phyloP scores from a whole-genome alignment of 2,888 invertebrate genomes.

The Synanthedon andrenaeformis region DNA sequence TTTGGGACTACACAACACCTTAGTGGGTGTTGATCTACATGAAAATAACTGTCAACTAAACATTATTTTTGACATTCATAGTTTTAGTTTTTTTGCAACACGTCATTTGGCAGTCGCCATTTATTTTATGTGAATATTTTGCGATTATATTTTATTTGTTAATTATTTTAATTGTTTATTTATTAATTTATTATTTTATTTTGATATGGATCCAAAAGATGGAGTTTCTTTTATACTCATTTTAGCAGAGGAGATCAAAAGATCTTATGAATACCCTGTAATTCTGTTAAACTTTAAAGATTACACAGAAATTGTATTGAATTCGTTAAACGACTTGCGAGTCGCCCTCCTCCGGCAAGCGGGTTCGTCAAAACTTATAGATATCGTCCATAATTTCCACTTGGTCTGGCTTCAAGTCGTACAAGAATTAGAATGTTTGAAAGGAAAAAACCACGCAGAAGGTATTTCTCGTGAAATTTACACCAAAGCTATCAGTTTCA shows the following conservation, averaged over 20 bases:
- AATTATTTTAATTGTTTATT: too few species aligned
- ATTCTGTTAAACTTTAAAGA: constrained; percentile 27
- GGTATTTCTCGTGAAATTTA: constrained; percentile 20
- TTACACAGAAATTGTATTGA: constrained; percentile 17
- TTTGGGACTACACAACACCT: too few species aligned
- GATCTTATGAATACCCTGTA: constrained; percentile 24
- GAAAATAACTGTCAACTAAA: too few species aligned
- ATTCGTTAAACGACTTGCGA: constrained; percentile 13
- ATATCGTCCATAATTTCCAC: constrained; percentile 20
- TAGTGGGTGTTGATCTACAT: too few species aligned
- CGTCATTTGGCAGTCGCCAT: too few species aligned
- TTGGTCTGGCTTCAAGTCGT: constrained; percentile 25
- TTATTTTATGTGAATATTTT: neutral
- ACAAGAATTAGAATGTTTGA: constrained; percentile 20
- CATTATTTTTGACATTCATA: too few species aligned
- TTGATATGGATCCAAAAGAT: neutral
- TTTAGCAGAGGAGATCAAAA: constrained; percentile 22
- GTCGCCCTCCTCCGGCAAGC: constrained; percentile 10
- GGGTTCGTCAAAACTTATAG: constrained; percentile 7
- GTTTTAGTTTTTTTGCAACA: too few species aligned
- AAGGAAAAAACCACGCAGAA: constrained; percentile 13
- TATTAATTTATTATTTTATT: too few species aligned
- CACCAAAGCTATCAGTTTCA: constrained; percentile 18
- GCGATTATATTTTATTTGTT: too few species aligned
- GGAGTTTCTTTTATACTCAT: constrained; percentile 13